Conservation (phyloP, 2,888 invertebrate species). For the Ectemnius cavifrons region DNA sequence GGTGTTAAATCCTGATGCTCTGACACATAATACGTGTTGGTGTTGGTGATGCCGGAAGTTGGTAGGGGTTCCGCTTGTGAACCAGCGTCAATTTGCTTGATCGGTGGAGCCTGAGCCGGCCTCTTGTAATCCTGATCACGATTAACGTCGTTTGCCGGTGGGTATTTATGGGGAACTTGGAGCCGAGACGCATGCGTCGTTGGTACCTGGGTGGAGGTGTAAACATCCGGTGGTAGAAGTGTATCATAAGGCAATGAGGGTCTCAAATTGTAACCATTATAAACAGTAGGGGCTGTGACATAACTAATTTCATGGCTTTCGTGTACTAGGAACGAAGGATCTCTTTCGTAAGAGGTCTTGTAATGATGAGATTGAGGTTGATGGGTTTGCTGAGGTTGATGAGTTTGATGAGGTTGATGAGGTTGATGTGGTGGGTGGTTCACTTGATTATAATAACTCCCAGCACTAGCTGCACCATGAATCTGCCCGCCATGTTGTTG, state of each 20-base stretch:
- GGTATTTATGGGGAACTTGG: conserved; percentile 56
- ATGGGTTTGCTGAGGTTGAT: conserved; percentile 44
- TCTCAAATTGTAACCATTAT: conserved; percentile 64
- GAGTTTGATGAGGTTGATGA: conserved; percentile 37
- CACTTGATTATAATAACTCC: background rate
- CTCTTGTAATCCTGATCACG: conserved; percentile 44
- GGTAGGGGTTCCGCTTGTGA: conserved; percentile 28
- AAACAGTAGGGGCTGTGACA: conserved; percentile 66
- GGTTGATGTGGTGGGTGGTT: conserved; percentile 24
- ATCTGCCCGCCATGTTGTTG: conserved; percentile 51
- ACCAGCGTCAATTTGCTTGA: conserved; percentile 38
- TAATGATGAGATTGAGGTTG: conserved; percentile 57
- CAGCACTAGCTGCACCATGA: conserved; percentile 20
- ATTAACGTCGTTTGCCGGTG: conserved; percentile 34
- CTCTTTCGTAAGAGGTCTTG: conserved; percentile 67
- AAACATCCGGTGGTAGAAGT: conserved; percentile 61
- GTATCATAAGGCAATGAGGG: conserved; percentile 69
- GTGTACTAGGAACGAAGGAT: conserved; percentile 71
- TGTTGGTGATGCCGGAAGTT: conserved; percentile 38
- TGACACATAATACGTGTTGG: conserved; percentile 65
- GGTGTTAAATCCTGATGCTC: conserved; percentile 65
- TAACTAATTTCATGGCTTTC: conserved; percentile 74
- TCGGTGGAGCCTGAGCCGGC: conserved; percentile 8
- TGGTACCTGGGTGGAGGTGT: conserved; percentile 43
- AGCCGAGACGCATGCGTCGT: conserved; percentile 41